Evolutionary conservation across 2,113 vertebrate genomes (phyloP).

Genomic region (Dendrocopos noguchii): DNA sequence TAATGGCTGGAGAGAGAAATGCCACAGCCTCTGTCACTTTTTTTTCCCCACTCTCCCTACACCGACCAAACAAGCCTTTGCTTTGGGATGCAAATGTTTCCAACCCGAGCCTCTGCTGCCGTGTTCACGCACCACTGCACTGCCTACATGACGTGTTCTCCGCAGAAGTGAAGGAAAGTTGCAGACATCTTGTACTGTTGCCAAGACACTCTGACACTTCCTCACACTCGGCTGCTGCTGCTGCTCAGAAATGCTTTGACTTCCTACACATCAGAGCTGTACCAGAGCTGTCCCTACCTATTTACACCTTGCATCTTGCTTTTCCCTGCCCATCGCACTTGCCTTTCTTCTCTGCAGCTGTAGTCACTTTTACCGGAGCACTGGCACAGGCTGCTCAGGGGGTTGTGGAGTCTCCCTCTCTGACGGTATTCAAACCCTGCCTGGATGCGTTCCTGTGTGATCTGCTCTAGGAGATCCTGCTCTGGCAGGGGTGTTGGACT

Average conservation of each 20-base stretch:
- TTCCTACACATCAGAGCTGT: not conserved
- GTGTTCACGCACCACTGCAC: conserved; percentile 53
- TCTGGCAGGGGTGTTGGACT: no score
- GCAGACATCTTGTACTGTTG: conserved; percentile 56
- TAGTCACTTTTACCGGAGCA: not conserved
- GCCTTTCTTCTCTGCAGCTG: not conserved
- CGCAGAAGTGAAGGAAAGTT: conserved; percentile 59
- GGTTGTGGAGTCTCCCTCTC: no score
- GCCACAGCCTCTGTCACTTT: conserved; percentile 52
- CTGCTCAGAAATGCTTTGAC: conserved; percentile 4
- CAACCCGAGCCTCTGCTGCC: conserved; percentile 15
- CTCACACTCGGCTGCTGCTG: not conserved
- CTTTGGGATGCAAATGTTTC: conserved; percentile 45
- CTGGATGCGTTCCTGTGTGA: no score
- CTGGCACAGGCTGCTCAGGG: no score
- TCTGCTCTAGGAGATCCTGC: no score
- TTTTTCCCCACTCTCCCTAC: conserved; percentile 25
- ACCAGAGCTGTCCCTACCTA: not conserved
- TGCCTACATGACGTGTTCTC: conserved; percentile 51
- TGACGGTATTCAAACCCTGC: no score
- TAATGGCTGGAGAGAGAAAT: conserved; percentile 70
- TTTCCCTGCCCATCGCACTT: not conserved
- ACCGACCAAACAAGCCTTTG: conserved; percentile 18
- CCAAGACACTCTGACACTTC: conserved; percentile 61
- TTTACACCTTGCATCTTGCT: not conserved